Evolutionary conservation across 2,113 vertebrate species (phyloP), one percentile per base, ranked within the genome.

Genomic region (Microtus montanus): DNA sequence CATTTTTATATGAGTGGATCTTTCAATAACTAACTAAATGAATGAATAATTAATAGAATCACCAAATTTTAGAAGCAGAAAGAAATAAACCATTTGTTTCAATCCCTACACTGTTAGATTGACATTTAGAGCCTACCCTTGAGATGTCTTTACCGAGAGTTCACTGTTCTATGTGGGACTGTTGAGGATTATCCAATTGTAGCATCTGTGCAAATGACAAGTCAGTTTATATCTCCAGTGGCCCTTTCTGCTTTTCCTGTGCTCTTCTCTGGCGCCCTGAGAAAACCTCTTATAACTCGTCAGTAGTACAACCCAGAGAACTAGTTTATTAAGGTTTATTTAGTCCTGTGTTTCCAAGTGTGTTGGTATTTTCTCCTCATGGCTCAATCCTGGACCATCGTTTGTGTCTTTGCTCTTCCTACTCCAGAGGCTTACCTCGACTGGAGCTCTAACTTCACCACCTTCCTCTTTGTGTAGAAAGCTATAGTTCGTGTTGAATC

Each of bases 401-500:
- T 94, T 96, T 96, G 95, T 92, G 92, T 92, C 61, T 98, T 89
- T 93, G 97, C n/a, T 98, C 98, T 79, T 97, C 97, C 49, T 97
- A 93, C 28, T 98, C 97, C 77, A 97, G 58, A 84, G 97, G 3
- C 94, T 97, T 98, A 58, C 97, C 97, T 96, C 89, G 52, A 96
- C 92, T 70, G 97, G 92, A 94, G 70, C 89, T 30, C 92, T 95
- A 44, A 97, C 96, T 8, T 98, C 98, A 35, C 97, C 97, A 87
- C 97, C 97, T 73, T 98, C 97, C 91, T 98, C 98, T 97, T 98
- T 97, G 92, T 97, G 97, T 20, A 98, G 94, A 93, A 98, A 98
- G 71, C 92, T 98, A 97, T 98, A 98, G 38, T 98, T 98, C 54
- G 93, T 97, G 35, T 98, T 98, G 13, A 95, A 97, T 97, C 98